Evolutionary conservation across 2,888 invertebrate genomes (phyloP).

Genomic region (Scaeva pyrastri): DNA sequence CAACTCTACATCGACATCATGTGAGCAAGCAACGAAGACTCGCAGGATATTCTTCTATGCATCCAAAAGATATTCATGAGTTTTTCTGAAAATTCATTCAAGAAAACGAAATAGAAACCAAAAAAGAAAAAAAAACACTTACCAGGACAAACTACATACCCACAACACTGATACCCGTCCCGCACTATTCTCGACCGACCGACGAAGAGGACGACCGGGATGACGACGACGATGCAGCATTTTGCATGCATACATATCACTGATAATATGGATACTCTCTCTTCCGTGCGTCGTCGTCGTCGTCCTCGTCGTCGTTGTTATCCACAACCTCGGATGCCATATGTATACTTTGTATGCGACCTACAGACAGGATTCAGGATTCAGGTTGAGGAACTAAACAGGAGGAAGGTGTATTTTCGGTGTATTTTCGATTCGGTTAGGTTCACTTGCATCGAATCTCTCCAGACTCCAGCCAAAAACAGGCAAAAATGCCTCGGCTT

Average conservation of each 20-base stretch:
- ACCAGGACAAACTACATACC: slow-evolving; percentile 32
- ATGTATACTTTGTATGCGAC: slow-evolving; percentile 15
- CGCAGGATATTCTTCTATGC: slow-evolving; percentile 34
- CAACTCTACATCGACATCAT: slow-evolving; percentile 25
- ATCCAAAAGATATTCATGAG: slow-evolving; percentile 62
- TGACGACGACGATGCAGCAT: not conserved
- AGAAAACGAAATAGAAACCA: slow-evolving; percentile 29
- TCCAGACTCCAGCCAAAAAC: not conserved
- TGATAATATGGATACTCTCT: slow-evolving; percentile 71
- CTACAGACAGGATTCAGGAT: not conserved
- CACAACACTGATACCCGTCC: not conserved
- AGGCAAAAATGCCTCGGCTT: slow-evolving; percentile 66
- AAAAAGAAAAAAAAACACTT: slow-evolving; percentile 30
- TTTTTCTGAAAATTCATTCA: slow-evolving; percentile 59
- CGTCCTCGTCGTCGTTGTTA: slow-evolving; percentile 16
- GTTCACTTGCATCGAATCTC: slow-evolving; percentile 6
- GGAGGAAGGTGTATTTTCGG: slow-evolving; percentile 46
- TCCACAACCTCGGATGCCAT: slow-evolving; percentile 35
- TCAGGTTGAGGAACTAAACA: slow-evolving; percentile 1
- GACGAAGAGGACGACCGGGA: not conserved
- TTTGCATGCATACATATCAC: slow-evolving; percentile 45
- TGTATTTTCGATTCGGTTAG: too few species aligned
- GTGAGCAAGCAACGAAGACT: slow-evolving; percentile 30
- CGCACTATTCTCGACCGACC: too few species aligned
- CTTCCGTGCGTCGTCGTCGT: slow-evolving; percentile 23